Evolutionary conservation across 2,113 vertebrate genomes (phyloP).

Genomic region (Datnioides undecimradiatus): DNA sequence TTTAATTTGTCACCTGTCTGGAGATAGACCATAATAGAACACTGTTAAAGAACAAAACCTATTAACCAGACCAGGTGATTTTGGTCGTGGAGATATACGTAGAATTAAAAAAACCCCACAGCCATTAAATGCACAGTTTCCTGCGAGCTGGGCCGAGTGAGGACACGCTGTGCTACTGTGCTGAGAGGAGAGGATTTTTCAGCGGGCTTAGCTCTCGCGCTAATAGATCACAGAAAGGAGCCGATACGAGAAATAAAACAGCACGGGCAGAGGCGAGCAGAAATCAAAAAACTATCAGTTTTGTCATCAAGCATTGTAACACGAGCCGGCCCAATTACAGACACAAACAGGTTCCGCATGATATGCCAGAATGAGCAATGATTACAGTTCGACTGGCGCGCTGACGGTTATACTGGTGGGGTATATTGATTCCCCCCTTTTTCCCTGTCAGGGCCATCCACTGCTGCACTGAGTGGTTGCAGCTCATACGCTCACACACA

Average conservation of each 20-base stretch:
- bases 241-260: constrained; percentile 49
- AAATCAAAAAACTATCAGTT: constrained; percentile 28
- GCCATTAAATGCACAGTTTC: constrained; percentile 4
- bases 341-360: constrained; percentile 45
- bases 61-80: constrained; percentile 25
- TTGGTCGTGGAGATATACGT: constrained; percentile 24
- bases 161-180: constrained; percentile 6
- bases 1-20: no score
- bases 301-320: constrained; percentile 42
- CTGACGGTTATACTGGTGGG: constrained; percentile 31
- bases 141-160: constrained; percentile 1
- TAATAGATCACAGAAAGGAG: constrained; percentile 39
- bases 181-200: constrained; percentile 30
- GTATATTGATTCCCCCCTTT: constrained; percentile 50
- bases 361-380: constrained; percentile 46
- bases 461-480: constrained; percentile 12
- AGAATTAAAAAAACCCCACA: constrained; percentile 33
- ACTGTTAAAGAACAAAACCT: background rate
- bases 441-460: constrained; percentile 22
- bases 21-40: constrained; percentile 40
- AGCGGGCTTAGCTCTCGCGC: constrained; percentile 12
- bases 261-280: constrained; percentile 1
- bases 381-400: constrained; percentile 52
- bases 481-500: background rate
- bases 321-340: constrained; percentile 43